Evolutionary conservation across 2,797 vertebrate genomes (phyloP), one percentile per base, ranked within the genome.

Genomic region (Propithecus perrieri): DNA sequence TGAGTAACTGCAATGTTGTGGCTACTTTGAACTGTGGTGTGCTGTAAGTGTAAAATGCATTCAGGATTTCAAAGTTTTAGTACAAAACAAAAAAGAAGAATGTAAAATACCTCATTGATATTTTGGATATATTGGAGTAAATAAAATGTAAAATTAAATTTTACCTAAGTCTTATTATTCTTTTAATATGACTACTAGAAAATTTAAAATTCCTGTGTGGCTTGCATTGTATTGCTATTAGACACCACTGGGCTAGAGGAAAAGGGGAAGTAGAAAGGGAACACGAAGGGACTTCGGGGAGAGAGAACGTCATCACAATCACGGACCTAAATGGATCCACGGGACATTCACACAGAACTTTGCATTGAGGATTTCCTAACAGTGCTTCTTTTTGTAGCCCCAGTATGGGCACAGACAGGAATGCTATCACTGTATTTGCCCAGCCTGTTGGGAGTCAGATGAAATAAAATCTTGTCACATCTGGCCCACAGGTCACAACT

Each of bases 221-320:
- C 22, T 86, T 41, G 30, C 43, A 63, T 35, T 35, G 11, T 0
- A 9, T 41, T 65, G 18, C 35, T 72, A 0, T 43, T 22, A 24
- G 43, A 55, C 5, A 46, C 20, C 0, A 1, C 35, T 81, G 24
- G 30, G 35, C 33, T 15, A 38, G 35, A 63, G 53, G 9, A 57
- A 48, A 50, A 38, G 17, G n/a, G 18, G 35, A 8, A 26, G 71
- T 17, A 22, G 63, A 14, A 41, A 71, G 55, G n/a, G 28, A 8
- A 24, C 3, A 3, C 4, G 5, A n/a, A 33, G 4, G 24, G 24
- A 69, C 9, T 2, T 10, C 1, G 59, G 46, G n/a, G 6, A 30
- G 9, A 91, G 7, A 84, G 71, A 74, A 50, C 4, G 4, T 2
- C 7, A 38, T 26, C 46, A 41, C 7, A 11, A 28, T 22, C 22